Conservation (phyloP, 2,797 vertebrate genomes). For the Myotis myotis region DNA sequence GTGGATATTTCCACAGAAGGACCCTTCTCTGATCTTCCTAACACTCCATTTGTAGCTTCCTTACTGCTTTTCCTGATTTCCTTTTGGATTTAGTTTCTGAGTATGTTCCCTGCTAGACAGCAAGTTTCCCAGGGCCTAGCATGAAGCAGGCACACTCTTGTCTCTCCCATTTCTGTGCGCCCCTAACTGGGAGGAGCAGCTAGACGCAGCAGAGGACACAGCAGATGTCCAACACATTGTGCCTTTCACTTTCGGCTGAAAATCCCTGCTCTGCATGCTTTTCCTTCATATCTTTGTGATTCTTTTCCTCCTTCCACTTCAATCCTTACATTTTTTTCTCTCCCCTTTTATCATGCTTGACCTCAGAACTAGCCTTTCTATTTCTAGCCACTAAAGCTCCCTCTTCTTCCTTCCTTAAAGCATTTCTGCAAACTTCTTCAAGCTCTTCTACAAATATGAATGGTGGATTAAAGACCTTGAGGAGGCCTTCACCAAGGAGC, state of each 20-base stretch:
- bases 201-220: neutral
- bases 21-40: neutral
- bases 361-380: slow-evolving; percentile 60
- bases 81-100: neutral
- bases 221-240: neutral
- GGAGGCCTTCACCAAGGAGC: neutral
- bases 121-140: neutral
- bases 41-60: neutral
- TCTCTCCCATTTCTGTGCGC: rapidly evolving
- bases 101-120: neutral
- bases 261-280: neutral
- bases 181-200: neutral
- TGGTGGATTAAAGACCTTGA: neutral
- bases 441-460: slow-evolving; percentile 8
- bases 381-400: slow-evolving; percentile 36
- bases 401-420: slow-evolving; percentile 46
- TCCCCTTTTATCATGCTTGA: slow-evolving; percentile 41
- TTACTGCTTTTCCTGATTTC: neutral
- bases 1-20: neutral
- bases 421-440: slow-evolving; percentile 49
- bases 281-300: neutral
- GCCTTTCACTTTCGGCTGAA: neutral
- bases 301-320: neutral
- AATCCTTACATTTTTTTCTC: neutral
- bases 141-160: neutral